Conservation (phyloP, 2,888 invertebrate genomes). For the Diabrotica balteata region DNA sequence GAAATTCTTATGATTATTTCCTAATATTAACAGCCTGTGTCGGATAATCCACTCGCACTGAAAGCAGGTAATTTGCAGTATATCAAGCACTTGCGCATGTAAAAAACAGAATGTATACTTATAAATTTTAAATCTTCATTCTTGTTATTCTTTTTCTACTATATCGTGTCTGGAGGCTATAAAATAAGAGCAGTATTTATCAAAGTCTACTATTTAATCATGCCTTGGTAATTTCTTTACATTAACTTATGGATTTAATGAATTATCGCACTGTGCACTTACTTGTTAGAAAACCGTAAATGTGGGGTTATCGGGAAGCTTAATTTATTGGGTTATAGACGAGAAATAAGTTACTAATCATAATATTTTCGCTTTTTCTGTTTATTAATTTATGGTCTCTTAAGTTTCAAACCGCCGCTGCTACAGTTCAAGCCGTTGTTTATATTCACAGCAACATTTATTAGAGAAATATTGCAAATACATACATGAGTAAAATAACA, state of each 20-base stretch:
- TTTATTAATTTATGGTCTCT: too few relatives aligned
- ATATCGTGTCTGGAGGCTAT: slow-evolving; percentile 54
- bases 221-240: slow-evolving; percentile 55
- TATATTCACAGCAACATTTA: too few relatives aligned
- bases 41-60: not conserved
- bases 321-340: slow-evolving; percentile 23
- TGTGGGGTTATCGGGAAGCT: slow-evolving; percentile 26
- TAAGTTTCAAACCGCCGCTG: too few relatives aligned
- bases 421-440: too few relatives aligned
- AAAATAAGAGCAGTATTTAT: slow-evolving; percentile 56
- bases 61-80: slow-evolving; percentile 48
- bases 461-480: too few relatives aligned
- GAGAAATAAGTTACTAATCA: not conserved
- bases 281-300: slow-evolving; percentile 35
- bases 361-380: too few relatives aligned
- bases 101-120: slow-evolving; percentile 34
- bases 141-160: slow-evolving; percentile 47
- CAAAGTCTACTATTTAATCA: slow-evolving; percentile 57
- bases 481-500: too few relatives aligned
- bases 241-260: slow-evolving; percentile 42
- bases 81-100: slow-evolving; percentile 45
- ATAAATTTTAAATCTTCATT: slow-evolving; percentile 55
- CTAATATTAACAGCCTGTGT: too few relatives aligned
- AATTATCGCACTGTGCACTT: slow-evolving; percentile 31
- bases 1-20: too few relatives aligned